Base-by-base conservation (phyloP, 1,140 invertebrate species). In the Drosophila miranda region DNA sequence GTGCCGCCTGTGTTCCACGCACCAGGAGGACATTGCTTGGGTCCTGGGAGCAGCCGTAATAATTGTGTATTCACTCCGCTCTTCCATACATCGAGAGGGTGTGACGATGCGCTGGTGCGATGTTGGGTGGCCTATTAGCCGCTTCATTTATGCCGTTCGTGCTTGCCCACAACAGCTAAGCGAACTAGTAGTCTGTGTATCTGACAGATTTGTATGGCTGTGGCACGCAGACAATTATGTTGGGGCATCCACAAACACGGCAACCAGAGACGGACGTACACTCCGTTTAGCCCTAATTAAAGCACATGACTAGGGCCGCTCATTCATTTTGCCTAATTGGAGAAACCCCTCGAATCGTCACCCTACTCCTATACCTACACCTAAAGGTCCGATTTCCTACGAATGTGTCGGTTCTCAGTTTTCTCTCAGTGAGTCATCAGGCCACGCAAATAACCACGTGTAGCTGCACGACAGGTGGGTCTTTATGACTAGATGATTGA, bases 11-110 rank as follows among this genome's bases (percentile, higher is more conserved):
- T 2, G 19, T 19, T 19, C 19, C 1, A 19, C 19, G 19, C 19
- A 19, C 19, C 19, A 19, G 56, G 23, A 26, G 3, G 0, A 26
- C 23, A 26, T 26, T 50, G 54, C 50, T 46, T 51, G 52, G 21
- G 48, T 48, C 45, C 46, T 30, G 45, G 16, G 62, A 50, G 53
- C 49, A 54, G 53, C 72, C 52, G 63, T 11, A 38, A 64, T 82
- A 68, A 88, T 88, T 88, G 69, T 57, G 80, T 87, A 87, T 87
- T 87, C 82, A 88, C 82, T 82, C 59, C 71, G 78, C 62, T 77
- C 72, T 69, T 68, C 70, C 69, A 56, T 66, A 48, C 58, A 70
- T 43, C 55, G 16, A 46, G 4, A 42, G 34, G 26, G 59, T 28
- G 41, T 54, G 71, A 43, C 52, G 30, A 53, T 28, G 26, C 34